Evolutionary conservation across 2,797 vertebrate genomes (phyloP).

Genomic region (Psittacula echo): DNA sequence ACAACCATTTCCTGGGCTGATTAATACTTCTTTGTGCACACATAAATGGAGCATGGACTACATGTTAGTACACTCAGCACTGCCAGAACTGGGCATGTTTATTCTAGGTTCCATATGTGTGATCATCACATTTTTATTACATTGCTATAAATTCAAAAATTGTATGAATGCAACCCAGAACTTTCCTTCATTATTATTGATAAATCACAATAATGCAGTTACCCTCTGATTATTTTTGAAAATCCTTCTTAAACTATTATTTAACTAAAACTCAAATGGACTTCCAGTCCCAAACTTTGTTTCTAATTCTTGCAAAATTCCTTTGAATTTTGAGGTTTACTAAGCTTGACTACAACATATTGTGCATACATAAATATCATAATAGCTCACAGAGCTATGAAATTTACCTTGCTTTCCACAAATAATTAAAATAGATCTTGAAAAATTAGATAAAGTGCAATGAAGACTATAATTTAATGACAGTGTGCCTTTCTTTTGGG

Average conservation of each 20-base stretch:
- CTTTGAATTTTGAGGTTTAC: neutral
- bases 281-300: neutral
- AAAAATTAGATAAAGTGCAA: neutral
- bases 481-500: neutral
- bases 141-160: neutral
- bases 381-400: neutral
- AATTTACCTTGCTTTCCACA: neutral
- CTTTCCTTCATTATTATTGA: neutral
- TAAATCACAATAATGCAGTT: neutral
- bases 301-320: neutral
- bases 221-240: neutral
- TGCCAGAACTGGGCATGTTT: neutral
- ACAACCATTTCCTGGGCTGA: neutral
- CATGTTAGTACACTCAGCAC: too few species aligned
- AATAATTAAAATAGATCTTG: neutral
- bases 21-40: neutral
- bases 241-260: neutral
- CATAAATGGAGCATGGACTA: neutral
- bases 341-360: neutral
- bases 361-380: neutral
- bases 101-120: neutral
- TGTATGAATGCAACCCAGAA: neutral
- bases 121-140: neutral
- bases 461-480: neutral
- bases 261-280: neutral